These are phyloP conservation scores for Metallyticus violacea DNA, from an alignment of 2,888 invertebrate genomes.

Conservation along the genomic window DNA sequence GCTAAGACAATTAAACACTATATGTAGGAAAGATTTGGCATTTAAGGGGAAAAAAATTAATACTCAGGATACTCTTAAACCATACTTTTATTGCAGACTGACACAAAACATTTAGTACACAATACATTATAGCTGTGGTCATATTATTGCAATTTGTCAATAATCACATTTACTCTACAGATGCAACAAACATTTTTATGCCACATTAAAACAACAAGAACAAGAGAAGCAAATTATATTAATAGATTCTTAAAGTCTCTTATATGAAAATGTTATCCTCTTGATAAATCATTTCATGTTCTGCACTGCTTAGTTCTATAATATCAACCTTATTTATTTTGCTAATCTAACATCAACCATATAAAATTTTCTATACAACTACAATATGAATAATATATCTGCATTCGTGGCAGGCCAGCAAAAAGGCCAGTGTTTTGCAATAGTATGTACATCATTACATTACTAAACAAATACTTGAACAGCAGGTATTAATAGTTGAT, in stretches of 20 bases:
- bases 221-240: not conserved
- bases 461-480: not conserved
- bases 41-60: too few relatives aligned
- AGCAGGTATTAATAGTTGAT: not conserved
- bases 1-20: too few relatives aligned
- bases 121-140: not conserved
- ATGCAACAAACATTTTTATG: not conserved
- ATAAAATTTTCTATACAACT: not conserved
- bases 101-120: not conserved
- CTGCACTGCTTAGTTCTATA: not conserved
- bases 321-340: not conserved
- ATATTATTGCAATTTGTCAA: not conserved
- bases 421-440: not conserved
- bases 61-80: not conserved
- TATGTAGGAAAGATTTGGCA: too few relatives aligned
- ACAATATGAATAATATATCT: not conserved
- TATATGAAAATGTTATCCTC: not conserved
- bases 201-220: not conserved
- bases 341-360: not conserved
- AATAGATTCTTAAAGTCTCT: not conserved
- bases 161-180: not conserved
- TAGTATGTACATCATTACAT: not conserved
- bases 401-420: not conserved
- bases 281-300: not conserved
- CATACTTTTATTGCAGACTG: not conserved